Percentiles rank a stretch among this genome's conserved stretches.
phyloP scores from a whole-genome alignment of 2,113 vertebrate species.

The Heliornis fulica region DNA sequence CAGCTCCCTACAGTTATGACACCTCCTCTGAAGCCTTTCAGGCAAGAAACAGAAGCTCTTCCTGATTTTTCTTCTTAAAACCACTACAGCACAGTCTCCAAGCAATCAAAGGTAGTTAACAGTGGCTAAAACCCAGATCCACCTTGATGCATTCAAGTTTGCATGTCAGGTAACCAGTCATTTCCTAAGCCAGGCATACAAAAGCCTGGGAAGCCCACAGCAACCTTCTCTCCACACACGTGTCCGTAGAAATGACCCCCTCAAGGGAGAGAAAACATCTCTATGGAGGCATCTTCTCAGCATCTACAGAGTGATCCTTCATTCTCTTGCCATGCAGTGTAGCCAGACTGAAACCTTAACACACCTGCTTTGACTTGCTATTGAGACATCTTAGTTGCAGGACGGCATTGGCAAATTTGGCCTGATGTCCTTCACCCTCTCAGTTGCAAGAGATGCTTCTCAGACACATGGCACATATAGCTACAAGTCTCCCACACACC shows the following conservation, averaged over 20 bases:
- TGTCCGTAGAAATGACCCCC: not conserved
- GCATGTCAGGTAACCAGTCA: fast-evolving
- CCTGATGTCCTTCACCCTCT: fast-evolving
- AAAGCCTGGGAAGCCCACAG: not conserved
- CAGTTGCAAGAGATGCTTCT: not conserved
- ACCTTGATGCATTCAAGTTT: not conserved
- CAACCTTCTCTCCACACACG: not conserved
- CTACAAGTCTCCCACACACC: fast-evolving
- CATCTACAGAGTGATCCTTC: not conserved
- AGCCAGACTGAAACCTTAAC: not conserved
- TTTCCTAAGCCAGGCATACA: not conserved
- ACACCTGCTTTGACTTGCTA: not conserved
- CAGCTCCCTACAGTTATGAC: not conserved
- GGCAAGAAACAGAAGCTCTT: not conserved
- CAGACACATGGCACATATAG: not conserved
- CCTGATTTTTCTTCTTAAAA: not conserved
- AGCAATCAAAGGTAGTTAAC: not conserved
- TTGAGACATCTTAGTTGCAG: not conserved
- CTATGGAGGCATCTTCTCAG: not conserved
- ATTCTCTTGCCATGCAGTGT: not conserved
- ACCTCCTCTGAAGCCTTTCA: not conserved
- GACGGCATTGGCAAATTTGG: not conserved
- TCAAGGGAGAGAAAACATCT: not conserved
- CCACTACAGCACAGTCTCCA: not conserved
- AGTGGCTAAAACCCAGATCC: not conserved